These are phyloP conservation scores for Palythoa grandis DNA, from an alignment of 92 coral and sea anemone species.

Conservation along the genomic window DNA sequence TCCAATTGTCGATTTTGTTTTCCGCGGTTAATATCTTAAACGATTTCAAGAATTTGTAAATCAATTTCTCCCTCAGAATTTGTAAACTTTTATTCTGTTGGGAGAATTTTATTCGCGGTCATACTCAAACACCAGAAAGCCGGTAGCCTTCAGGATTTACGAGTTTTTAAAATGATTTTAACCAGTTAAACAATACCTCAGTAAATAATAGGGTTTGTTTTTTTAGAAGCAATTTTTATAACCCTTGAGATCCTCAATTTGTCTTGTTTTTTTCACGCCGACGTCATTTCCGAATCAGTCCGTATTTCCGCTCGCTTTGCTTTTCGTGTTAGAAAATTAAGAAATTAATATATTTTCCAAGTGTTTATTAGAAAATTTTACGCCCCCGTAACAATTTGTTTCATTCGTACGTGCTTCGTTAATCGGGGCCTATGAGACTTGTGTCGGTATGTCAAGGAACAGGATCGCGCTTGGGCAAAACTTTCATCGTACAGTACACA, in stretches of 20 bases:
- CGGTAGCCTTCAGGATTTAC: slow-evolving; percentile 1
- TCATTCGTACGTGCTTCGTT: slow-evolving; percentile 13
- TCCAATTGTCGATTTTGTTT: background rate
- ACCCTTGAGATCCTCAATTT: background rate
- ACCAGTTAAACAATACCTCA: background rate
- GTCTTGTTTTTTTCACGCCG: background rate
- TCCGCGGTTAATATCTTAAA: slow-evolving; percentile 18
- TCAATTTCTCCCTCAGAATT: background rate
- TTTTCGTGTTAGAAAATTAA: background rate
- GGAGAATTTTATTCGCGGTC: background rate
- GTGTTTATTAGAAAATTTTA: slow-evolving; percentile 7
- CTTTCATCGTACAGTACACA: slow-evolving; percentile 25
- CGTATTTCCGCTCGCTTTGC: slow-evolving; percentile 15
- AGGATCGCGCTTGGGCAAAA: background rate
- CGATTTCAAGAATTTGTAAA: background rate
- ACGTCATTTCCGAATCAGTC: slow-evolving; percentile 45
- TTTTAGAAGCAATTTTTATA: background rate
- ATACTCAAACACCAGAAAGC: background rate
- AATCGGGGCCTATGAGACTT: background rate
- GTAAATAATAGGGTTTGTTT: background rate
- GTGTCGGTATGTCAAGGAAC: slow-evolving; percentile 14
- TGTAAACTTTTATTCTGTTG: background rate
- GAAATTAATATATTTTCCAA: slow-evolving; percentile 24
- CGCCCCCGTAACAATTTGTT: slow-evolving; percentile 27
- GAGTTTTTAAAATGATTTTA: slow-evolving; percentile 17